Evolutionary conservation across 1,140 invertebrate species (phyloP), one percentile per base, ranked within the genome.

Genomic region (Megathymus violae): DNA sequence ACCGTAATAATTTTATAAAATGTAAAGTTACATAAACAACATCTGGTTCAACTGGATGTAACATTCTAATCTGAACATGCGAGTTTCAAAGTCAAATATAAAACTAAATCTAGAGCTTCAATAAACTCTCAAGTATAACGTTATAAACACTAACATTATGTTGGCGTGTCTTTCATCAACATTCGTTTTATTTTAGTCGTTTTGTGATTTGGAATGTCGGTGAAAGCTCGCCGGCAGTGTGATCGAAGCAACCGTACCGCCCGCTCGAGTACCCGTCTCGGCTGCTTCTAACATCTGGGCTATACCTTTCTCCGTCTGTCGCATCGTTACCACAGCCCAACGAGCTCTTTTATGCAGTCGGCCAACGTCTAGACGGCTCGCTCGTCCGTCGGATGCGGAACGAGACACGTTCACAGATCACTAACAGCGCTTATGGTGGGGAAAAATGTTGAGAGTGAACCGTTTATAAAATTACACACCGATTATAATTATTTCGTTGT

Each of bases 11-110:
- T 44, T 14, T 43, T 56, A 76, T 78, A 80, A n/a, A n/a, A n/a
- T n/a, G n/a, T n/a, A n/a, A n/a, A n/a, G n/a, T n/a, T n/a, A 70
- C 72, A 69, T 74, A 78, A 75, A 58, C 74, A 76, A 78, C 68
- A 65, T 69, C 64, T 25, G 48, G 63, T 70, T 69, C 54, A 68
- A 31, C 10, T 17, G 22, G 40, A 5, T 56, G 22, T 14, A 43
- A 16, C 2, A 54, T n/a, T 16, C 52, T 56, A 59, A 59, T 46
- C 54, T 11, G 43, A 59, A 46, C 54, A 47, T 40, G 51, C 46
- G 43, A 62, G 19, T 41, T 41, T 47, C n/a, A 34, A 63, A 47
- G 31, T 51, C 41, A 15, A 67, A 60, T 65, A 67, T 56, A 74
- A 64, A 74, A 71, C 65, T 66, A 69, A 61, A 46, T 52, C 63